Conservation (phyloP, 2,888 invertebrate genomes). For the Euplagia quadripunctaria region DNA sequence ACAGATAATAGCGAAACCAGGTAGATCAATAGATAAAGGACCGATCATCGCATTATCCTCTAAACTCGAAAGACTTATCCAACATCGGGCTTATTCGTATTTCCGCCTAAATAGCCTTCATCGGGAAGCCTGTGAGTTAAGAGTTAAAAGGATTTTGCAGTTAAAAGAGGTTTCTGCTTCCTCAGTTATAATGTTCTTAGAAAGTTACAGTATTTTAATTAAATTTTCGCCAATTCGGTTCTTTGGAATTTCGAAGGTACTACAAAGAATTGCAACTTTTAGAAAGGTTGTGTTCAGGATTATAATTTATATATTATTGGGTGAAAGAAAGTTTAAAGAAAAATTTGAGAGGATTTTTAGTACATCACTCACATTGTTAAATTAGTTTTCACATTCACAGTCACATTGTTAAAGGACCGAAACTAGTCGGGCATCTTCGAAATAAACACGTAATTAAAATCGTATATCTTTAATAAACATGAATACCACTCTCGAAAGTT, state of each 20-base stretch:
- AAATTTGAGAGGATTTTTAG: too few species aligned
- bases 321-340: background rate
- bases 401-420: too few species aligned
- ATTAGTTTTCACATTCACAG: too few species aligned
- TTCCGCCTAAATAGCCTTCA: slow-evolving; percentile 63
- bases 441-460: too few species aligned
- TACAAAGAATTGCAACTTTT: background rate
- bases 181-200: slow-evolving; percentile 10
- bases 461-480: too few species aligned
- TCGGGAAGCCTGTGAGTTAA: slow-evolving; percentile 46
- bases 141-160: slow-evolving; percentile 32
- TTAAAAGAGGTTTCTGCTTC: slow-evolving; percentile 2
- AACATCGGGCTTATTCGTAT: slow-evolving; percentile 62
- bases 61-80: slow-evolving; percentile 56
- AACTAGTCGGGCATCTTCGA: too few species aligned
- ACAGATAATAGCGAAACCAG: slow-evolving; percentile 20
- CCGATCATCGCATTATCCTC: slow-evolving; percentile 54
- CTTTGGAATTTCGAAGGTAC: background rate
- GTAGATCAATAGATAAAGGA: slow-evolving; percentile 46
- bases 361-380: too few species aligned
- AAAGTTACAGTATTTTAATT: slow-evolving; percentile 21
- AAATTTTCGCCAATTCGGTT: slow-evolving; percentile 17
- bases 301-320: background rate
- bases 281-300: background rate
- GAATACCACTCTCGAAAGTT: too few species aligned